phyloP scores from a whole-genome alignment of 1,140 invertebrate genomes.

The Arion vulgaris region DNA sequence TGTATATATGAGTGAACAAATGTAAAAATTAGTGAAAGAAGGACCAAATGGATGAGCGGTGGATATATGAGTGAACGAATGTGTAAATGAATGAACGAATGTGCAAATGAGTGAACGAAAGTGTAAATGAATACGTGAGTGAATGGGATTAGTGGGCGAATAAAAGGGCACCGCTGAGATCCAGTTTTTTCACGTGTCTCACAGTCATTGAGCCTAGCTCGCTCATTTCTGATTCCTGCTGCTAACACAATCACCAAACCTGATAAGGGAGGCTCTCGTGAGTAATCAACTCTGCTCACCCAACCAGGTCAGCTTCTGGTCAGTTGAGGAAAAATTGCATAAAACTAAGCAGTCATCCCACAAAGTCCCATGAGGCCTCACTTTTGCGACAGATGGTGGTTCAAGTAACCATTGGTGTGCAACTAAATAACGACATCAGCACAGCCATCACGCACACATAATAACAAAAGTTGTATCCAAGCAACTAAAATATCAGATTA shows the following conservation, averaged over 20 bases:
- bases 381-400: background rate
- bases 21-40: no score
- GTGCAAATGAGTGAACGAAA: background rate
- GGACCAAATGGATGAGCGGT: background rate
- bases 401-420: background rate
- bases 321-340: background rate
- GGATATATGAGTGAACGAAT: no score
- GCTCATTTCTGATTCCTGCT: background rate
- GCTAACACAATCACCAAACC: background rate
- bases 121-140: no score
- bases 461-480: no score
- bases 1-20: background rate
- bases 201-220: background rate
- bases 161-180: background rate
- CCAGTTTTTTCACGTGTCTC: background rate
- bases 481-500: no score
- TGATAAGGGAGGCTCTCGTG: background rate
- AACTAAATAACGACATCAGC: no score
- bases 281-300: background rate
- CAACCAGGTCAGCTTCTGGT: background rate
- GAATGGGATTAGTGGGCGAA: background rate
- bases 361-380: background rate
- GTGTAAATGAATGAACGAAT: background rate
- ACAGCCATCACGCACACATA: no score
- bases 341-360: background rate